Evolutionary conservation across 2,797 vertebrate species (phyloP).

Genomic region (Acanthurus leucopareius): DNA sequence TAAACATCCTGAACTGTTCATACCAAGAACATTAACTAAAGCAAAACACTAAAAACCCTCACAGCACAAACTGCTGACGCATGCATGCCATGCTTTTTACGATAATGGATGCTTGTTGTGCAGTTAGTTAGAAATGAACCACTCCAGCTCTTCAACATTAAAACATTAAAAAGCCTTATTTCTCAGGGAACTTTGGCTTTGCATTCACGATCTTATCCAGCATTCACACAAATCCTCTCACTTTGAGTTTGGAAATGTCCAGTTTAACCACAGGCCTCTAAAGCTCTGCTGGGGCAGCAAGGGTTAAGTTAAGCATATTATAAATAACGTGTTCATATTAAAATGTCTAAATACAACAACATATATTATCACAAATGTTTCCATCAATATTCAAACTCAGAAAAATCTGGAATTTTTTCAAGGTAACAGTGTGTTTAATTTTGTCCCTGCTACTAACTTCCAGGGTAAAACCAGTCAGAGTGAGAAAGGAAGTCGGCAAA

Average conservation of each 20-base stretch:
- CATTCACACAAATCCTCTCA: not conserved
- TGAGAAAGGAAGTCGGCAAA: too few relatives aligned
- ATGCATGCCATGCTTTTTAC: conserved; percentile 31
- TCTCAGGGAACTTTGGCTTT: conserved; percentile 21
- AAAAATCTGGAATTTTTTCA: too few relatives aligned
- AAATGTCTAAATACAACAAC: too few relatives aligned
- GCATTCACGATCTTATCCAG: conserved; percentile 1
- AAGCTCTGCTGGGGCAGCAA: not conserved
- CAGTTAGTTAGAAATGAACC: conserved; percentile 31
- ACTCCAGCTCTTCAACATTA: conserved; percentile 3
- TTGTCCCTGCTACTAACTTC: too few relatives aligned
- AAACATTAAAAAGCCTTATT: conserved; percentile 20
- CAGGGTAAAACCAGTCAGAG: too few relatives aligned
- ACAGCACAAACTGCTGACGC: conserved; percentile 34
- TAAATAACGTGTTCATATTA: too few relatives aligned
- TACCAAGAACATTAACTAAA: conserved; percentile 60
- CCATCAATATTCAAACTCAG: too few relatives aligned
- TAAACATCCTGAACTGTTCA: conserved; percentile 58
- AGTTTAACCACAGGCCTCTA: not conserved
- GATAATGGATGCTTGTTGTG: conserved; percentile 27
- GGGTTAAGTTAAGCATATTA: not conserved
- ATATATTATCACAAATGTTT: too few relatives aligned
- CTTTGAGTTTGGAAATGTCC: conserved; percentile 2
- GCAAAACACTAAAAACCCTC: conserved; percentile 38
- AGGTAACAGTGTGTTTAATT: too few relatives aligned